phyloP scores from a whole-genome alignment of 2,888 invertebrate species.

The Plebejus anna region DNA sequence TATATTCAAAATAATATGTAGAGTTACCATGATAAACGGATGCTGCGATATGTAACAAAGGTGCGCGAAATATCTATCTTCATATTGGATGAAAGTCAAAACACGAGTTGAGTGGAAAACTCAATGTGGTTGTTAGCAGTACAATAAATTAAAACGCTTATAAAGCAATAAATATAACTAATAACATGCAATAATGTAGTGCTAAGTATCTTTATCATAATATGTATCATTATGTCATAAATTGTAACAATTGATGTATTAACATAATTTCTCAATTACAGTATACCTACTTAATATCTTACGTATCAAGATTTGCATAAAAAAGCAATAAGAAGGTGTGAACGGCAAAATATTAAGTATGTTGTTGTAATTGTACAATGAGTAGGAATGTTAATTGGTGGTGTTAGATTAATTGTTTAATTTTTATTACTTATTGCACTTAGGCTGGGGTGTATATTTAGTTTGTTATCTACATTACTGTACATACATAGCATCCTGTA shows the following conservation, averaged over 20 bases:
- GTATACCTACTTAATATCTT: slow-evolving; percentile 7
- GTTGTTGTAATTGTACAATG: slow-evolving; percentile 20
- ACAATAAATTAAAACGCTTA: background rate
- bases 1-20: too few species aligned
- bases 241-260: slow-evolving; percentile 16
- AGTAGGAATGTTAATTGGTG: slow-evolving; percentile 3
- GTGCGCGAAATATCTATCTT: too few species aligned
- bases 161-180: background rate
- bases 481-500: too few species aligned
- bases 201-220: background rate
- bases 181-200: slow-evolving; percentile 2
- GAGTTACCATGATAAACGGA: too few species aligned
- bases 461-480: too few species aligned
- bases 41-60: too few species aligned
- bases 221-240: slow-evolving; percentile 14
- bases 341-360: slow-evolving; percentile 15
- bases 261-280: slow-evolving; percentile 8
- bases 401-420: background rate
- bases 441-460: background rate
- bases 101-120: background rate
- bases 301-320: slow-evolving; percentile 23
- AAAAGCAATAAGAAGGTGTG: slow-evolving; percentile 5
- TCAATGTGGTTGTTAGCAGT: background rate
- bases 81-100: background rate
- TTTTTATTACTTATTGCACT: background rate